Evolutionary conservation across 1,140 invertebrate species (phyloP).

Genomic region (Cydia amplana): DNA sequence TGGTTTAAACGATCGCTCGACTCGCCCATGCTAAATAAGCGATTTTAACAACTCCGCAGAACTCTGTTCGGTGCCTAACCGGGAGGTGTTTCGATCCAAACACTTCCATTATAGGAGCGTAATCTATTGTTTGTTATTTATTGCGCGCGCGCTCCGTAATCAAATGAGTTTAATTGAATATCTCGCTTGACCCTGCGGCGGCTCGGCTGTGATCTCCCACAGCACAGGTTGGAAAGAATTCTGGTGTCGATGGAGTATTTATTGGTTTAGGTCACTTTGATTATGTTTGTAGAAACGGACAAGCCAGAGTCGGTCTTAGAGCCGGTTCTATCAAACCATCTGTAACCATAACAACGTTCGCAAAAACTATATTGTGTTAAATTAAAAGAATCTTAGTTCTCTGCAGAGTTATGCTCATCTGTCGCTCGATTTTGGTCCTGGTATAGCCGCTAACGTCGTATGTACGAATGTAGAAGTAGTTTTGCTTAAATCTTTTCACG

Average conservation of each 20-base stretch:
- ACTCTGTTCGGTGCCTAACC: constrained; percentile 6
- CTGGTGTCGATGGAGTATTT: background rate
- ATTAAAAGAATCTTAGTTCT: no score
- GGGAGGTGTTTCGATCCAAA: constrained; percentile 7
- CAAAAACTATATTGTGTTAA: no score
- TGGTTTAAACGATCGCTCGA: no score
- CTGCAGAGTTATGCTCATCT: no score
- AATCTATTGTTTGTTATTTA: constrained; percentile 24
- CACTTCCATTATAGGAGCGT: constrained; percentile 11
- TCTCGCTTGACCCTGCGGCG: background rate
- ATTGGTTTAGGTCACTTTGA: background rate
- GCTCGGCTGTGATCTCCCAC: no score
- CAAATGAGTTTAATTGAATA: constrained; percentile 11
- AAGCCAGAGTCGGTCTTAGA: background rate
- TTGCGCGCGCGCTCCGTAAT: background rate
- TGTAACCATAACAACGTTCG: no score
- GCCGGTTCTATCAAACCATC: no score
- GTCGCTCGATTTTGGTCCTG: no score
- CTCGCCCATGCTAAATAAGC: background rate
- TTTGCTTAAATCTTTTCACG: no score
- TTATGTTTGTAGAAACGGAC: background rate
- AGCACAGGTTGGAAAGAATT: background rate
- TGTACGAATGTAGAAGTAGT: no score
- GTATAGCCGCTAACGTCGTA: no score
- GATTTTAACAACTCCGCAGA: background rate